Conservation (phyloP, 2,113 vertebrate genomes). For the Triplophysa dalaica region DNA sequence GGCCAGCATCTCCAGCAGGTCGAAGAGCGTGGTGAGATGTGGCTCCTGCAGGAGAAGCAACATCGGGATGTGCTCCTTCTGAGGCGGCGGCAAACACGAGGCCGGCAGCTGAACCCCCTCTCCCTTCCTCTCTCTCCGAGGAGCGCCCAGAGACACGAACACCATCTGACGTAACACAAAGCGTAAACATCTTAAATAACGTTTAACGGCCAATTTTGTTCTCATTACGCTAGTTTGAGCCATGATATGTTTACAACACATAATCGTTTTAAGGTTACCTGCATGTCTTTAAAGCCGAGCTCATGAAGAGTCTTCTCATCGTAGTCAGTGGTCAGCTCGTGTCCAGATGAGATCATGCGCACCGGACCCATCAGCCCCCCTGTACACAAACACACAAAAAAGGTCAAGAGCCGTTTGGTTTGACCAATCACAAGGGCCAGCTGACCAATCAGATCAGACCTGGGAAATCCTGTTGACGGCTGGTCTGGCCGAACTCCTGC, state of each 20-base stretch:
- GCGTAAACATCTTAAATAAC: not conserved
- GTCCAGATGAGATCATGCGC: constrained; percentile 97
- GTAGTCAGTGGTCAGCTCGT: constrained; percentile 97
- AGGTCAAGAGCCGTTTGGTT: not conserved
- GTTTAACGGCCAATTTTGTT: too few species aligned
- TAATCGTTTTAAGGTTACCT: constrained; percentile 72
- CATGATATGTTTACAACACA: too few species aligned
- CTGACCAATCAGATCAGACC: constrained; percentile 59
- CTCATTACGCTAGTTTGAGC: too few species aligned
- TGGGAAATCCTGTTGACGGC: constrained; percentile 91
- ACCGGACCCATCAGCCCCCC: constrained; percentile 98
- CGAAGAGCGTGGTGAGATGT: constrained; percentile 95
- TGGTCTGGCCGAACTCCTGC: constrained; percentile 96
- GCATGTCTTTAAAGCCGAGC: constrained; percentile 98
- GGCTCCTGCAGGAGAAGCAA: constrained; percentile 96
- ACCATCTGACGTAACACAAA: constrained; percentile 83
- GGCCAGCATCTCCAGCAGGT: constrained; percentile 96
- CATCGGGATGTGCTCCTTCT: constrained; percentile 99
- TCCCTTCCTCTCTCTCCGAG: constrained; percentile 92
- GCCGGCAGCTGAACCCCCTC: constrained; percentile 97
- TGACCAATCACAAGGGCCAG: too few species aligned
- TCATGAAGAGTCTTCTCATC: constrained; percentile 98
- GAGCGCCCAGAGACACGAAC: constrained; percentile 96
- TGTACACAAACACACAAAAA: constrained; percentile 56
- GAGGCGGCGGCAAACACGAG: constrained; percentile 93